phyloP scores from a whole-genome alignment of 2,888 invertebrate species.

The Troglohyphantes excavatus region DNA sequence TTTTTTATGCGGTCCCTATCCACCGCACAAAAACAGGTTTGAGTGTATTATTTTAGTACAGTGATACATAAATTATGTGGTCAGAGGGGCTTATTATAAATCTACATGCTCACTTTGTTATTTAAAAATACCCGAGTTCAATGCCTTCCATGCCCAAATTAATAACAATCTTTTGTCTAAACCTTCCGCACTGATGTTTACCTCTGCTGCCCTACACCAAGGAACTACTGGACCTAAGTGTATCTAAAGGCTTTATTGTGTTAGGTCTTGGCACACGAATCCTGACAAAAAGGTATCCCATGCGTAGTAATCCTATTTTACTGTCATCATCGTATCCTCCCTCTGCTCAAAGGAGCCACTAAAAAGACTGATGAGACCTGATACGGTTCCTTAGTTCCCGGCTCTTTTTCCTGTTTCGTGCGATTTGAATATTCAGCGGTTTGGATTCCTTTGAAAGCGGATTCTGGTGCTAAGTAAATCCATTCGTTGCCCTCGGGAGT shows the following conservation, averaged over 20 bases:
- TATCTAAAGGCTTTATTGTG: slow-evolving; percentile 55
- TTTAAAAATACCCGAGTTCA: slow-evolving; percentile 30
- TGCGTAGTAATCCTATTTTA: slow-evolving; percentile 53
- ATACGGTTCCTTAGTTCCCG: slow-evolving; percentile 35
- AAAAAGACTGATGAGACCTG: slow-evolving; percentile 34
- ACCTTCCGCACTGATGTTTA: slow-evolving; percentile 19
- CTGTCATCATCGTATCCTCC: slow-evolving; percentile 1
- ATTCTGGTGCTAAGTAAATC: neutral
- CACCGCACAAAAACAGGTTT: no score
- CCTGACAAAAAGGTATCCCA: slow-evolving; percentile 52
- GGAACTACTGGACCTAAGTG: slow-evolving; percentile 39
- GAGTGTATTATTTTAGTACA: no score
- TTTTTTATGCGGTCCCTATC: no score
- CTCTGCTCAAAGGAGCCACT: neutral
- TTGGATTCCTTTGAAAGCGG: slow-evolving; percentile 5
- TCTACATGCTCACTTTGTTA: no score
- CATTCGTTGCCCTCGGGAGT: neutral
- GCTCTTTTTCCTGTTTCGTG: slow-evolving; percentile 16
- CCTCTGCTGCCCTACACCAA: slow-evolving; percentile 17
- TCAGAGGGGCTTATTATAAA: no score
- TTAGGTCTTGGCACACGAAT: slow-evolving; percentile 50
- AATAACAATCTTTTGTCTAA: slow-evolving; percentile 42
- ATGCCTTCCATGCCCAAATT: neutral
- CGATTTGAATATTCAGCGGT: slow-evolving; percentile 45
- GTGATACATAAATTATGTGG: no score